Base-by-base conservation (phyloP, 2,888 invertebrate genomes). In the Dorcus hopei region DNA sequence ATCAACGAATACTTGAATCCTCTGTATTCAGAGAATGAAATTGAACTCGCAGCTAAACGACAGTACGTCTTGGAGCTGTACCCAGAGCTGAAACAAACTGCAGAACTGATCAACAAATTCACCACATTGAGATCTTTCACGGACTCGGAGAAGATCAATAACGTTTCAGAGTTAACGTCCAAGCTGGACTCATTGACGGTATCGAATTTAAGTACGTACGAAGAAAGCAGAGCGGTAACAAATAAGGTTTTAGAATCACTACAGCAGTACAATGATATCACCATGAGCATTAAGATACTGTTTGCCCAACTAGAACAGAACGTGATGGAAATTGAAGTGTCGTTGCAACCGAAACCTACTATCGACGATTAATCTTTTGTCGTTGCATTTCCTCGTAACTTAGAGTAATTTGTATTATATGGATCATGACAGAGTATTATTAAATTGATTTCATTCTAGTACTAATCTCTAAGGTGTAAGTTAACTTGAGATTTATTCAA, bases 1-100 rank as follows among this genome's bases (percentile, higher is more conserved):
- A 74, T 83, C 38, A 81, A 81, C 59, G 75, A 76, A 11, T 80
- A 80, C 62, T 70, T 82, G 50, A 78, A 82, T 64, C 79, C 81
- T 1, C 71, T 70, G 52, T 76, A 74, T 61, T 80, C 80, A 43
- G 80, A 80, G 48, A 70, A 66, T 40, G 78, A 80, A 55, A 59
- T 81, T 41, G 79, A 81, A 61, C 70, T 72, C 8, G 80, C 80
- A 55, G 78, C 79, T 1, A 82, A 82, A 68, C 62, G 77, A n/a
- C 80, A 81, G 61, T 76, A 80, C 49, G 65, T 83, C 11, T 59
- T 80, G 23, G 75, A 81, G 48, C 71, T 80, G 63, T 79, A 80
- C 58, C 74, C 79, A 0, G 80, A 82, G 61, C 70, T 82, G 8
- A 76, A 75, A 61, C 74, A 80, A 43, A 78, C 76, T 47, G 69